phyloP scores from a whole-genome alignment of 1,140 invertebrate genomes.

The Thalassaphorura encarpata region DNA sequence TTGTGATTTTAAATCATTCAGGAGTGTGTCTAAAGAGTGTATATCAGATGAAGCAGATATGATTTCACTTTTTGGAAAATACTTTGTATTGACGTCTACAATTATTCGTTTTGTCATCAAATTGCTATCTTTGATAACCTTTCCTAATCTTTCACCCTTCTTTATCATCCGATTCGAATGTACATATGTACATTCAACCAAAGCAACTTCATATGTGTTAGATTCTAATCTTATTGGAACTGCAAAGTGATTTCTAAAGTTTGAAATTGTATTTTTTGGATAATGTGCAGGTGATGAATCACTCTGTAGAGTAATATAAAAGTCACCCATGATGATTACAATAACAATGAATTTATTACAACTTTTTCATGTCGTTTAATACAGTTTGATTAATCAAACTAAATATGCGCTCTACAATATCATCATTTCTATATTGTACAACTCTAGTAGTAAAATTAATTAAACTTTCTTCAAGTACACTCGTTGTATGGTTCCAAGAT shows the following conservation, averaged over 20 bases:
- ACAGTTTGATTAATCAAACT: too few species aligned
- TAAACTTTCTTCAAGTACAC: too few species aligned
- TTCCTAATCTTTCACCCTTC: background rate
- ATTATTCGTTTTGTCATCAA: background rate
- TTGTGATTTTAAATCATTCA: too few species aligned
- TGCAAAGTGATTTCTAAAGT: background rate
- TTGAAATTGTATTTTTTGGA: constrained; percentile 4
- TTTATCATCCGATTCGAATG: background rate
- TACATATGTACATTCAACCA: constrained; percentile 1
- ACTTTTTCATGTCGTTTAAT: too few species aligned
- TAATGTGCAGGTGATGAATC: background rate
- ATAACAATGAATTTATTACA: too few species aligned
- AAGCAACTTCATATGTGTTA: background rate
- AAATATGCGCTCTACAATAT: too few species aligned
- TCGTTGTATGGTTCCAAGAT: too few species aligned
- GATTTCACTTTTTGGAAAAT: background rate
- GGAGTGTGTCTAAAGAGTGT: background rate
- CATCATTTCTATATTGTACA: too few species aligned
- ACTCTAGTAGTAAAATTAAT: too few species aligned
- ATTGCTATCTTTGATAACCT: background rate
- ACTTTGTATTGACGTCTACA: background rate
- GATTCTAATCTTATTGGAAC: background rate
- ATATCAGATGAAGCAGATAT: background rate
- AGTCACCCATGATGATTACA: constrained; percentile 1
- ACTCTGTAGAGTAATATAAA: background rate